Percentiles rank a stretch among this genome's conserved stretches.
Conservation (phyloP, 2,113 vertebrate species). For the Phalacrocorax aristotelis region DNA sequence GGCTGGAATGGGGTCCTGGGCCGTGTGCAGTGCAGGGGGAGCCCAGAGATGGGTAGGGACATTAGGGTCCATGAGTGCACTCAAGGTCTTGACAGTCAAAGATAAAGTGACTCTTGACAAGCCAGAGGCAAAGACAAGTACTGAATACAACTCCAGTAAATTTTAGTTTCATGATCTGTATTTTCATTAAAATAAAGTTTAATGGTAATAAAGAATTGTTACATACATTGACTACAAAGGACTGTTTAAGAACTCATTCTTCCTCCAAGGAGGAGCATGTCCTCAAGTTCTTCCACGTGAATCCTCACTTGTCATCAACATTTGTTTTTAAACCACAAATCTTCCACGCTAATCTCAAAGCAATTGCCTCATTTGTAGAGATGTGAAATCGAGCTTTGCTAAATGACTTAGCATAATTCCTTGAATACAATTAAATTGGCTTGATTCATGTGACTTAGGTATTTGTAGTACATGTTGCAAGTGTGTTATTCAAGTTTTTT, state of each 20-base stretch:
- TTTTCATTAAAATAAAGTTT: neutral
- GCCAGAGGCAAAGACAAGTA: neutral
- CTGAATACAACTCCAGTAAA: neutral
- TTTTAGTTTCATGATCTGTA: neutral
- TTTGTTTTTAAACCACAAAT: neutral
- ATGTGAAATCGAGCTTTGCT: neutral
- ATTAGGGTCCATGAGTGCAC: accelerated
- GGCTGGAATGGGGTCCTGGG: neutral
- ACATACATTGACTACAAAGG: neutral
- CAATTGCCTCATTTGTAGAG: neutral
- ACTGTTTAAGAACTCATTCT: neutral
- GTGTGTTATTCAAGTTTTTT: neutral
- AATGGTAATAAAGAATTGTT: neutral
- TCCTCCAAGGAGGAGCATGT: neutral
- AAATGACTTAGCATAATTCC: neutral
- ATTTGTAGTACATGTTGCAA: neutral
- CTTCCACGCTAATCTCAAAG: neutral
- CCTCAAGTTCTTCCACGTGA: neutral
- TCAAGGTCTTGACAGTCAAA: neutral
- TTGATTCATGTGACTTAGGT: neutral
- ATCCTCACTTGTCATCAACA: neutral
- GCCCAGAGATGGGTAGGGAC: neutral
- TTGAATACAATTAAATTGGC: neutral
- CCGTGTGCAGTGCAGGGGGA: neutral
- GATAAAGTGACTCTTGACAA: neutral